Evolutionary conservation across 2,113 vertebrate genomes (phyloP).

Genomic region (Pampusana beccarii): DNA sequence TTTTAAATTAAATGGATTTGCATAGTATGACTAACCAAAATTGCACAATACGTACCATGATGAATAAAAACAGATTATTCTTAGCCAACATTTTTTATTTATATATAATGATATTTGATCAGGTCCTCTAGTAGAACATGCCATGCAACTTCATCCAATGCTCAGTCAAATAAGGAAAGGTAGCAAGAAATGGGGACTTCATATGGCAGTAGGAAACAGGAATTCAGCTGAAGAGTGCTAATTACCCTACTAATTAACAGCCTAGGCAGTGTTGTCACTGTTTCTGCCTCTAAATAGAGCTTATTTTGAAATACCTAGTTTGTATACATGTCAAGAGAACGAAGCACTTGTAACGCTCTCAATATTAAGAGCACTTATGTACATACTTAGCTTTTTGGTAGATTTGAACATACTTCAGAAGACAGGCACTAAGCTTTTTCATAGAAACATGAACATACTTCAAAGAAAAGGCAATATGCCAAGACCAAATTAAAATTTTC

Average conservation of each 20-base stretch:
- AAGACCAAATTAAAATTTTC: constrained; percentile 10
- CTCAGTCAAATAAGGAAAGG: not conserved
- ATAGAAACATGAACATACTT: not conserved
- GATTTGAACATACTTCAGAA: not conserved
- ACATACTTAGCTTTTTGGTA: not conserved
- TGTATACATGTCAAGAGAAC: not conserved
- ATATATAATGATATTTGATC: not conserved
- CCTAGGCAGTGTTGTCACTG: not conserved
- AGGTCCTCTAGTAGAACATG: not conserved
- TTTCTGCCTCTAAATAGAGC: not conserved
- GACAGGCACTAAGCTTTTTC: not conserved
- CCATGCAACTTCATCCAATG: not conserved
- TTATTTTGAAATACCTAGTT: not conserved
- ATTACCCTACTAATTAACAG: not conserved
- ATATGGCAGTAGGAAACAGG: not conserved
- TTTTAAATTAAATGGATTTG: constrained; percentile 5
- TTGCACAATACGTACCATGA: not conserved
- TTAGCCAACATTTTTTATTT: not conserved
- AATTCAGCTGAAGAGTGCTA: not conserved
- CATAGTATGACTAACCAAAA: not conserved
- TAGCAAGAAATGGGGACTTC: accelerated
- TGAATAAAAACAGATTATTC: not conserved
- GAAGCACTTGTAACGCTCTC: not conserved
- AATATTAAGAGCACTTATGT: not conserved
- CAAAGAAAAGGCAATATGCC: not conserved